Evolutionary conservation across 2,797 vertebrate genomes (phyloP).

Genomic region (Lepidocolaptes lacrymiger): DNA sequence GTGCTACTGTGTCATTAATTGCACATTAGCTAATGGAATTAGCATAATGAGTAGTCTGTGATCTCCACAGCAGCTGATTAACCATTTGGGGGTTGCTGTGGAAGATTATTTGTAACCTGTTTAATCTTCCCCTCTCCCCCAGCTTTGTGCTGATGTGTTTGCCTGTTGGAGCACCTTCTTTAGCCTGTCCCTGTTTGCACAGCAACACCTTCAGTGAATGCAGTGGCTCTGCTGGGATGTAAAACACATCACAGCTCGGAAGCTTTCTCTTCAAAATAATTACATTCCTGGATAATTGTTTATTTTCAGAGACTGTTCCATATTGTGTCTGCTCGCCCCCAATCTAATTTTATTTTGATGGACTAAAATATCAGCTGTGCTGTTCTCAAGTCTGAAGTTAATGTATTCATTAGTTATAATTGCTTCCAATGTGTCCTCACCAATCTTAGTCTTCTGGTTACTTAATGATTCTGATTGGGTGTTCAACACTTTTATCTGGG

Average conservation of each 20-base stretch:
- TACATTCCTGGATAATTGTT: conserved; percentile 36
- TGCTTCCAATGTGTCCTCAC: conserved; percentile 71
- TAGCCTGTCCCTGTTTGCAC: not conserved
- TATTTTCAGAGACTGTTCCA: conserved; percentile 38
- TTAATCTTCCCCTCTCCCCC: not conserved
- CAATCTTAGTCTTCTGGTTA: conserved; percentile 75
- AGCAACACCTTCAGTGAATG: not conserved
- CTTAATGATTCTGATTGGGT: conserved; percentile 80
- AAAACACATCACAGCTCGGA: not conserved
- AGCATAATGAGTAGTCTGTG: not conserved
- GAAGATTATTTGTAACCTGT: not conserved
- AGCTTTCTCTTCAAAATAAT: conserved; percentile 52
- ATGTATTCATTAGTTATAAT: conserved; percentile 82
- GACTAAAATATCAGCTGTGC: conserved; percentile 44
- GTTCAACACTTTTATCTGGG: conserved; percentile 80
- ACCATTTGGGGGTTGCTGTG: not conserved
- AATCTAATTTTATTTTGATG: conserved; percentile 67
- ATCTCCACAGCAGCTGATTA: not conserved
- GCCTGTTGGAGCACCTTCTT: not conserved
- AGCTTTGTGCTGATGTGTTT: not conserved
- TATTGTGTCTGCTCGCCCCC: conserved; percentile 49
- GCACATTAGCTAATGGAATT: not conserved
- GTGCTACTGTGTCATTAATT: not conserved
- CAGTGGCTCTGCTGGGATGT: not conserved
- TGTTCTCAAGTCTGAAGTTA: conserved; percentile 61